These are phyloP conservation scores for Thalassoma bifasciatum DNA, from an alignment of 2,113 vertebrate genomes.

Conservation along the genomic window DNA sequence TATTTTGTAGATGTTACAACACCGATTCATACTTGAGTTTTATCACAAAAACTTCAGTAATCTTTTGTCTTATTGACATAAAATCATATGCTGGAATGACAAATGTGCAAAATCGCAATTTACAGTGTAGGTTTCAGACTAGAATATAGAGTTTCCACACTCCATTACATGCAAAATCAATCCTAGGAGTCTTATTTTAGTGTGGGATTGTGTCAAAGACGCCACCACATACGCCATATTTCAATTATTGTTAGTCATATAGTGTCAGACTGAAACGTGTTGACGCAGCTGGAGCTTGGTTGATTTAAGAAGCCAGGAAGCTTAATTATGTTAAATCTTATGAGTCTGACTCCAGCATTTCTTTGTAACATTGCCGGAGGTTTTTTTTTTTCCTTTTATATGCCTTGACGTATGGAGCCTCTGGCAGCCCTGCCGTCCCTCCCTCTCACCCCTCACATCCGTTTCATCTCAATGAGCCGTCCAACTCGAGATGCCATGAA, in stretches of 20 bases:
- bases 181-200: neutral
- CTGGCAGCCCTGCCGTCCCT: slow-evolving; percentile 3
- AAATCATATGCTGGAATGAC: too few species aligned
- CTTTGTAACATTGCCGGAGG: neutral
- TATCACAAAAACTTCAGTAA: too few species aligned
- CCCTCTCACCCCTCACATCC: neutral
- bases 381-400: neutral
- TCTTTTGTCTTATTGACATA: too few species aligned
- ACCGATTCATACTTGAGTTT: too few species aligned
- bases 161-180: neutral
- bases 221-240: neutral
- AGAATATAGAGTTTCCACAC: neutral
- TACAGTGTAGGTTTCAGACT: too few species aligned
- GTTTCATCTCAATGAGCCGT: slow-evolving; percentile 27
- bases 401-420: neutral
- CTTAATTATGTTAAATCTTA: neutral
- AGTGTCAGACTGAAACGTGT: slow-evolving; percentile 2
- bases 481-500: slow-evolving; percentile 39
- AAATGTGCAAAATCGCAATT: too few species aligned
- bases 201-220: neutral
- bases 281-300: neutral
- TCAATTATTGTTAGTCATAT: slow-evolving; percentile 3
- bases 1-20: too few species aligned
- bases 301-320: neutral
- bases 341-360: neutral